These are phyloP conservation scores for Pterocles orientalis DNA, from an alignment of 2,113 vertebrate genomes.

Conservation along the genomic window DNA sequence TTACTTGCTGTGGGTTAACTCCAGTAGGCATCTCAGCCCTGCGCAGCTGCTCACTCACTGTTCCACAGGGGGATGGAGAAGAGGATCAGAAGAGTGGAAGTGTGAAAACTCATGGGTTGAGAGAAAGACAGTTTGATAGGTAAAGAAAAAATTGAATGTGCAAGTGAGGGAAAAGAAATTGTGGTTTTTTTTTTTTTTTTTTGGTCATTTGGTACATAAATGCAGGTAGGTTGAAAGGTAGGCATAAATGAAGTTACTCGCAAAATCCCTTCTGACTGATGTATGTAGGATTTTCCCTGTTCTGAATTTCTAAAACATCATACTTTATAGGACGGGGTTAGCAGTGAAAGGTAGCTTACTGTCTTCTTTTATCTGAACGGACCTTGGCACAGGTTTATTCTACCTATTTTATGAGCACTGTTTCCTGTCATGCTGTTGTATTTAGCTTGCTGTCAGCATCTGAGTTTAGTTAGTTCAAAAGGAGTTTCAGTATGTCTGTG, in stretches of 20 bases:
- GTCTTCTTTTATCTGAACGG: not conserved
- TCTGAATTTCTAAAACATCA: not conserved
- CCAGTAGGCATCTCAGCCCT: not conserved
- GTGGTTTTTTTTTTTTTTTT: not conserved
- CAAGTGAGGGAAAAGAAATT: not conserved
- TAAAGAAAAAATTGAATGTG: not conserved
- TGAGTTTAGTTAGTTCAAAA: not conserved
- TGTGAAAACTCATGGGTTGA: not conserved
- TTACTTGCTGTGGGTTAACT: not conserved
- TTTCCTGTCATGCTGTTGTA: not conserved
- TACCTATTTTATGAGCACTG: not conserved
- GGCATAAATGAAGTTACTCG: not conserved
- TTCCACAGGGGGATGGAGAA: not conserved
- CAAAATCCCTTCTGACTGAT: not conserved
- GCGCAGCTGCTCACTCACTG: not conserved
- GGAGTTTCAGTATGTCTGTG: not conserved
- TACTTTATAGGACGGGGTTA: not conserved
- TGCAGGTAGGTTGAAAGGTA: not conserved
- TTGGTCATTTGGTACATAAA: not conserved
- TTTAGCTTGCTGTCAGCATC: not conserved
- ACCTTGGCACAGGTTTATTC: not conserved
- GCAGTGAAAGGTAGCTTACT: not conserved
- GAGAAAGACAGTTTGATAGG: not conserved
- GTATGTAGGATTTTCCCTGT: not conserved
- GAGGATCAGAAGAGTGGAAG: too few species aligned